Evolutionary conservation across 2,888 invertebrate genomes (phyloP).

Genomic region (Eurytoma adleriae): DNA sequence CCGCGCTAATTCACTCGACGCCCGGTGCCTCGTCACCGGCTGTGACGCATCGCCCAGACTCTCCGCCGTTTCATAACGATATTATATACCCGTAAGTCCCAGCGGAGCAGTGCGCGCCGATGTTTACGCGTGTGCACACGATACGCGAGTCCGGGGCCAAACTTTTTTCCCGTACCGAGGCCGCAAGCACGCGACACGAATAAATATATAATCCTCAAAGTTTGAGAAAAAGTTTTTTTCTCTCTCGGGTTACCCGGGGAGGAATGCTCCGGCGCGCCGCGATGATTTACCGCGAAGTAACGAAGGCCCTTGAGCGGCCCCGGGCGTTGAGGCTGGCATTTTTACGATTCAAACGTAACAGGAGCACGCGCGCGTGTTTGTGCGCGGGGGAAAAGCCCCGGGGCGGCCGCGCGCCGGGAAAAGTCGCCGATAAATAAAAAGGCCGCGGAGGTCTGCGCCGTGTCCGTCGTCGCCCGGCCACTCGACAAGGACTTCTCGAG

Average conservation of each 20-base stretch:
- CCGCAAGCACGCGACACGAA: neutral
- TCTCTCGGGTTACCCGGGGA: no score
- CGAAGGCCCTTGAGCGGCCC: slow-evolving; percentile 31
- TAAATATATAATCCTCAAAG: neutral
- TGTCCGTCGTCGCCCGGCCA: slow-evolving; percentile 22
- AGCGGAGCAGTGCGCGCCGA: no score
- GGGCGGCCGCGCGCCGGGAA: neutral
- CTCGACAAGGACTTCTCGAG: slow-evolving; percentile 20
- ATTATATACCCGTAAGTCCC: no score
- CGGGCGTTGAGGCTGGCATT: slow-evolving; percentile 43
- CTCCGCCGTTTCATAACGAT: no score
- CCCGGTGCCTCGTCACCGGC: no score
- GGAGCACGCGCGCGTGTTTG: slow-evolving; percentile 8
- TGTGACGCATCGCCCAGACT: no score
- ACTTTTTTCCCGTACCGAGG: no score
- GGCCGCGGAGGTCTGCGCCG: slow-evolving; percentile 11
- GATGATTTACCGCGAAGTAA: slow-evolving; percentile 45
- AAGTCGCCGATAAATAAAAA: slow-evolving; percentile 50
- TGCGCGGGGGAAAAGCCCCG: no score
- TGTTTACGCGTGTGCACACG: no score
- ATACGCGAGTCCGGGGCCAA: no score
- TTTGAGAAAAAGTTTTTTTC: no score
- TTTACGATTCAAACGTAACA: slow-evolving; percentile 35
- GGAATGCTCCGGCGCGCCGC: neutral
- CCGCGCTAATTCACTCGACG: no score